phyloP scores from a whole-genome alignment of 2,888 invertebrate genomes.

The Trachelus tabidus region DNA sequence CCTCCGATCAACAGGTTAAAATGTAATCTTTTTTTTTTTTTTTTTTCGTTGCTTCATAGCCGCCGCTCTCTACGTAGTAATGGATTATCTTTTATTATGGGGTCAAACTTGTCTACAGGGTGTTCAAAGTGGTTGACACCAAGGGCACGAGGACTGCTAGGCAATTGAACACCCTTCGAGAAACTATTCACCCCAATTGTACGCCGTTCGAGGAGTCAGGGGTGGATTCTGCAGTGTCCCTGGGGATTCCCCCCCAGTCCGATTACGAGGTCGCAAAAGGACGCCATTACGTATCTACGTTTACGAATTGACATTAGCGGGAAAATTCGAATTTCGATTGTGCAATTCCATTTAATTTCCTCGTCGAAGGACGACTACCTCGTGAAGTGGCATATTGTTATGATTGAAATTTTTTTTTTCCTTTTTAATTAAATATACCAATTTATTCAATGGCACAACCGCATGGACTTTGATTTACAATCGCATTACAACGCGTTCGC shows the following conservation, averaged over 20 bases:
- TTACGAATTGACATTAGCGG: neutral
- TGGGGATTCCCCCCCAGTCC: neutral
- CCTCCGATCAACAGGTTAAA: neutral
- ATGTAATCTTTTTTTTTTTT: neutral
- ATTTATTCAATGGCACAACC: neutral
- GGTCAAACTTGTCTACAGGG: neutral
- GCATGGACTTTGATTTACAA: neutral
- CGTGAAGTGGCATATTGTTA: neutral
- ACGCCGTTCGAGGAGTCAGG: conserved; percentile 13
- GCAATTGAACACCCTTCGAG: conserved; percentile 54
- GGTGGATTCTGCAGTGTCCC: neutral
- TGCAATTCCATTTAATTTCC: neutral
- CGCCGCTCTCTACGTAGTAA: neutral
- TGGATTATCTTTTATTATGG: neutral
- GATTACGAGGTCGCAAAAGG: neutral
- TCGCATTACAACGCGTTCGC: neutral
- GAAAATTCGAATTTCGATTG: neutral
- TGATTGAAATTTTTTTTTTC: neutral
- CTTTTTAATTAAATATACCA: neutral
- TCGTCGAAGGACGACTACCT: neutral
- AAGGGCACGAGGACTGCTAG: conserved; percentile 49
- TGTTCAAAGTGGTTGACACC: neutral
- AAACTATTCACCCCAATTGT: conserved; percentile 57
- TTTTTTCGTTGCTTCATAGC: neutral
- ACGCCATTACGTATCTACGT: neutral